Conservation (phyloP, 2,113 vertebrate species). For the Picathartes gymnocephalus region DNA sequence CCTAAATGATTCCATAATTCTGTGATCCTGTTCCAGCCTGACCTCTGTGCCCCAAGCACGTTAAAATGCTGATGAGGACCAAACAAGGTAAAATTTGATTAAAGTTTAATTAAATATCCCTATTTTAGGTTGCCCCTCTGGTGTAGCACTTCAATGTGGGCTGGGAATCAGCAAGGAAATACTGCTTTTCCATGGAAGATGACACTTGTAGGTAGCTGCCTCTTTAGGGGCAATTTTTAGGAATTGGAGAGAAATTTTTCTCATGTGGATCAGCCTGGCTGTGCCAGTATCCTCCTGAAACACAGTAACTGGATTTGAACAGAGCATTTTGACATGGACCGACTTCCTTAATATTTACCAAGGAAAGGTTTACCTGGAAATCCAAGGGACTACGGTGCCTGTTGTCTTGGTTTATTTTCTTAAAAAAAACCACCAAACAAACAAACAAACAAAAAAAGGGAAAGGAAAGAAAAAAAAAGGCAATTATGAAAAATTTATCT, state of each 20-base stretch:
- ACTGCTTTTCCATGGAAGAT: background rate
- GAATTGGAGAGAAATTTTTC: background rate
- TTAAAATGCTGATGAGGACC: background rate
- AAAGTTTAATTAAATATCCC: background rate
- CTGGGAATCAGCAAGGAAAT: background rate
- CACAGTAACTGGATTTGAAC: background rate
- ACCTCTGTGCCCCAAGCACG: background rate
- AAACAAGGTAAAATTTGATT: background rate
- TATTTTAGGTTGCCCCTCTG: background rate
- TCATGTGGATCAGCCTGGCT: background rate
- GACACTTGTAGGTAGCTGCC: background rate
- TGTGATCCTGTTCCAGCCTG: background rate
- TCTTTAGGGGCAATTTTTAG: background rate
- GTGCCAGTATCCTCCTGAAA: background rate
- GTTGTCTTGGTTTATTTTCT: background rate
- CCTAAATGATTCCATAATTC: background rate
- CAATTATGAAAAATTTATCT: background rate
- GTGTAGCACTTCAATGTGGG: accelerated
- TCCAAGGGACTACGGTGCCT: background rate
- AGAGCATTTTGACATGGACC: background rate
- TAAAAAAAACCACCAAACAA: too few relatives aligned
- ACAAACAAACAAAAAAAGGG: background rate
- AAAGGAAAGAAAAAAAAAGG: background rate
- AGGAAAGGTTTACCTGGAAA: background rate
- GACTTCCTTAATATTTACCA: background rate